Evolutionary conservation across 2,113 vertebrate genomes (phyloP).

Genomic region (Thunnus maccoyii): DNA sequence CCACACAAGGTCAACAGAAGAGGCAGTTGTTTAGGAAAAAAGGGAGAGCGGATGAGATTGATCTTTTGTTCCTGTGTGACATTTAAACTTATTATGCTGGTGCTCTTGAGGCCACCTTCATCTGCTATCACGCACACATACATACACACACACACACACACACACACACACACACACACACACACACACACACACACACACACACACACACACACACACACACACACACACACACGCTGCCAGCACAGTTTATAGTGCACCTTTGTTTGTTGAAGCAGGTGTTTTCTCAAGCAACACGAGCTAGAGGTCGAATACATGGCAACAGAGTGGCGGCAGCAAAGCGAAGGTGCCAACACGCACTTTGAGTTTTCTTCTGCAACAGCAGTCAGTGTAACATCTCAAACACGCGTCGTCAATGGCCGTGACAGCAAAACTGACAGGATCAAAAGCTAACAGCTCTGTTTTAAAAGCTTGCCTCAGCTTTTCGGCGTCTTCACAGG

Average conservation of each 20-base stretch:
- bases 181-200: neutral
- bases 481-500: constrained; percentile 44
- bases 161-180: neutral
- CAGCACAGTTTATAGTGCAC: constrained; percentile 22
- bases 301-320: constrained; percentile 44
- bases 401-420: constrained; percentile 19
- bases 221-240: too few relatives aligned
- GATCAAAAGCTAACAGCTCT: constrained; percentile 31
- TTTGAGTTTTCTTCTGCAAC: constrained; percentile 19
- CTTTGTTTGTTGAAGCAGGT: constrained; percentile 43
- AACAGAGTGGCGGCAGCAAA: constrained; percentile 20
- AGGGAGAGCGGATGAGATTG: neutral
- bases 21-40: neutral
- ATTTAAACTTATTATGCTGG: constrained; percentile 33
- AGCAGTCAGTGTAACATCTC: constrained; percentile 22
- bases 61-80: constrained; percentile 24
- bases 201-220: too few relatives aligned
- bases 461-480: constrained; percentile 58
- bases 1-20: constrained; percentile 39
- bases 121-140: neutral
- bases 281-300: constrained; percentile 61
- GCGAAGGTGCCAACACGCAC: neutral
- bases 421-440: constrained; percentile 47
- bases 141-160: too few relatives aligned
- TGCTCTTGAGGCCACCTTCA: constrained; percentile 41